Evolutionary conservation across 2,113 vertebrate species (phyloP), one percentile per base, ranked within the genome.

Genomic region (Chionis minor): DNA sequence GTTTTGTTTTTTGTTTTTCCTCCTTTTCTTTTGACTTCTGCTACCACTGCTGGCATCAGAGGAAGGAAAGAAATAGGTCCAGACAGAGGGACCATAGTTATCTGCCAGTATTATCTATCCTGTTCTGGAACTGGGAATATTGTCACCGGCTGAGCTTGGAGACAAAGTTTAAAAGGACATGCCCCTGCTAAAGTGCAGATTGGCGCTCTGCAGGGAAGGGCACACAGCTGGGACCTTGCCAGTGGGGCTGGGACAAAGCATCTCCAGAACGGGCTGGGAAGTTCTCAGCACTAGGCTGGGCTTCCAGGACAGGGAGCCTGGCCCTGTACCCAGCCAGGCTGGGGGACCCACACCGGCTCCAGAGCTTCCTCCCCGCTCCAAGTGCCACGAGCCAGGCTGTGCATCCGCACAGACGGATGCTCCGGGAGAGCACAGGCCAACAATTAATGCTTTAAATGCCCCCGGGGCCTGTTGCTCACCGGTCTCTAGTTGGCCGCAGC

Each of bases 351-450:
- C 13, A 4, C 32, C 49, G 58, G 33, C 55, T 35, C 30, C 51
- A 14, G 24, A 23, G 62, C 55, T 54, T 28, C n/a, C 21, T 52
- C 18, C 59, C 27, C 0, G 0, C 32, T 26, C 47, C 28, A 6
- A 10, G 21, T 3, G 1, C 65, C 45, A 21, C 0, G 4, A 54
- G 14, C n/a, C 65, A 72, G 58, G 65, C 59, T 56, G n/a, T 23
- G 52, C 14, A 14, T 28, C 83, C 0, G 0, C 35, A 35, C 2
- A 1, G 72, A 21, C 5, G 20, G 61, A n/a, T 15, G 28, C 73
- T 47, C 28, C 47, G 6, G 17, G 52, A 22, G 9, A 44, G 54
- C 33, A 40, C 42, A 32, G 30, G n/a, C 49, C 61, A 35, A 20
- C 10, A 23, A 19, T 49, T 47, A 58, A 28, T 22, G 45, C 80